Evolutionary conservation across 2,888 invertebrate genomes (phyloP), one percentile per base, ranked within the genome.

Genomic region (Diabrotica balteata): DNA sequence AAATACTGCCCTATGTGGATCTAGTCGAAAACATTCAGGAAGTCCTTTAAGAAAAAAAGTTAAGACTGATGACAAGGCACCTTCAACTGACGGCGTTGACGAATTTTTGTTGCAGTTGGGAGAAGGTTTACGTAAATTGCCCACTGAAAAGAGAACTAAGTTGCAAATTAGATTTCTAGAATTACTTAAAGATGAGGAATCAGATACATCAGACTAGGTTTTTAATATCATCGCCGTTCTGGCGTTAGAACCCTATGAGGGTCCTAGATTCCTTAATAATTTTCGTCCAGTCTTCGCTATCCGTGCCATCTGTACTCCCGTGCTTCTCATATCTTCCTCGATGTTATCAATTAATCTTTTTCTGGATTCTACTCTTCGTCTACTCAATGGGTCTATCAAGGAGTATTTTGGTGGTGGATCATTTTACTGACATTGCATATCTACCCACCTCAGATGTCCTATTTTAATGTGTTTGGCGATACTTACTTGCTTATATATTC

Each of bases 161-260:
- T 17, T 61, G 11, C 61, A 61, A 46, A 53, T 53, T 53, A 45
- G 52, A 53, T 53, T 61, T 32, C 22, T 61, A n/a, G 45, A 61
- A 46, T 22, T 61, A 8, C 43, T 60, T 4, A 44, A 60, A 3
- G 42, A 59, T 8, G 59, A 59, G 8, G 32, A n/a, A 32, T 50
- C 50, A 22, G 8, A 9, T 51, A 51, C 4, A 51, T 51, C 8
- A 51, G 9, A 17, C 7, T 11, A 11, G 4, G 8, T 51, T 51
- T 32, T 32, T 32, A 32, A 32, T 32, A 32, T 32, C 3, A 5
- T 32, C 32, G 32, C 5, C 32, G 5, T 5, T 5, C 32, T 32
- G 32, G 5, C 32, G 4, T 32, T 4, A 32, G 32, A 4, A 32
- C 32, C 32, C 32, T 32, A 0, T 5, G 32, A 32, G 32, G 32